Evolutionary conservation across 2,888 invertebrate genomes (phyloP), one percentile per base, ranked within the genome.

Genomic region (Disparrhopalites patrizii): DNA sequence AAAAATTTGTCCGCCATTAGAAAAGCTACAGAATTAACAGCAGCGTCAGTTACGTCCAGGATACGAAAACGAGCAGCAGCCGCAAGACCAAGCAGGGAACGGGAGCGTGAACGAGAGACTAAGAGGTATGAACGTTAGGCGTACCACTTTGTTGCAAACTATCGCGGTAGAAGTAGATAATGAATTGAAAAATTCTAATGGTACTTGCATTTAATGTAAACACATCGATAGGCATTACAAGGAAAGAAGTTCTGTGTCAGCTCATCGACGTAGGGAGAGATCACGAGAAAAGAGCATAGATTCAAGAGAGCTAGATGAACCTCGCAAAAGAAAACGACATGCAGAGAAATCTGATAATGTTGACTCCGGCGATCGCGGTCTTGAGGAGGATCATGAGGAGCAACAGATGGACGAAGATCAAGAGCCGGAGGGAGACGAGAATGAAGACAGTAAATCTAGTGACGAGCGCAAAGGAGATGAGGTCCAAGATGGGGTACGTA

Each of bases 1-100:
- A 60, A 60, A 28, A 56, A 23, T 38, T 56, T 56, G 13, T 36
- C 52, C 30, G 65, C 68, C 30, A 65, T 70, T 23, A 67, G 67
- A 27, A 65, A 68, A 60, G 62, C 68, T 30, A 62, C 71, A 27
- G 65, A 69, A 31, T 66, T 69, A 33, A 67, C 73, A 28, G 70
- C 72, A 15, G 69, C 66, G n/a, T 57, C 38, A 25, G 68, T 69
- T 8, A 68, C 67, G 3, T 65, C 63, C 1, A 63, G 66, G 51
- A 69, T 71, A 62, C 68, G 58, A 31, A 69, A 63, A 50, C 62
- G 68, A 23, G 68, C 66, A 20, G 60, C 64, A 2, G 50, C 54
- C 54, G 58, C 60, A 25, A 31, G 62, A 43, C 38, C 57, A 25
- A 60, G 57, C 7, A 36, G 60, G 23, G 60, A 60, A 20, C 18